phyloP scores from a whole-genome alignment of 2,113 vertebrate species.

The Nibea albiflora region DNA sequence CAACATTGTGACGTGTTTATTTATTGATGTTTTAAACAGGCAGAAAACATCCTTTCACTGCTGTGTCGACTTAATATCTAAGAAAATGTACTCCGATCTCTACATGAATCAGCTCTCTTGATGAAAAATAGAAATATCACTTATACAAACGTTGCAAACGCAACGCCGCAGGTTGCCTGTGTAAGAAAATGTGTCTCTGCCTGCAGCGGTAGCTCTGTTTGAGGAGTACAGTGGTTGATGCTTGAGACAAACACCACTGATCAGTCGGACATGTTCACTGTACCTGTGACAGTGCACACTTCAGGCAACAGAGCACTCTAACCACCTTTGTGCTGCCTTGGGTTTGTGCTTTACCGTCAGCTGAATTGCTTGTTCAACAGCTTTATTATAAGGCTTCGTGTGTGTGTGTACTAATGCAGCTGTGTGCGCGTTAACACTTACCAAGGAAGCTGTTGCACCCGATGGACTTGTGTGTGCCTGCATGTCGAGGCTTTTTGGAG shows the following conservation, averaged over 20 bases:
- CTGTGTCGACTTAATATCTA: not conserved
- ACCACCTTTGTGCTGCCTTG: not conserved
- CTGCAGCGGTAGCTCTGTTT: constrained; percentile 8
- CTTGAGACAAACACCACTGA: not conserved
- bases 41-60: not conserved
- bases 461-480: constrained; percentile 20
- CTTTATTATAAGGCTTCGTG: not conserved
- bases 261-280: constrained; percentile 2
- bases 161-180: not conserved
- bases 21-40: not conserved
- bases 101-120: not conserved
- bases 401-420: not conserved
- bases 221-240: constrained; percentile 1
- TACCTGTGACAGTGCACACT: not conserved
- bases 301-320: not conserved
- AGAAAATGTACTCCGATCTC: not conserved
- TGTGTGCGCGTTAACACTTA: constrained; percentile 45
- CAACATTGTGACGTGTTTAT: not conserved
- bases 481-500: constrained; percentile 25
- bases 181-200: not conserved
- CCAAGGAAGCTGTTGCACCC: constrained; percentile 1
- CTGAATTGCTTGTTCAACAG: not conserved
- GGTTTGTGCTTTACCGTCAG: constrained; percentile 3
- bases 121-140: not conserved
- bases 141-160: not conserved